phyloP scores from a whole-genome alignment of 2,113 vertebrate species.

The Pollachius pollachius region DNA sequence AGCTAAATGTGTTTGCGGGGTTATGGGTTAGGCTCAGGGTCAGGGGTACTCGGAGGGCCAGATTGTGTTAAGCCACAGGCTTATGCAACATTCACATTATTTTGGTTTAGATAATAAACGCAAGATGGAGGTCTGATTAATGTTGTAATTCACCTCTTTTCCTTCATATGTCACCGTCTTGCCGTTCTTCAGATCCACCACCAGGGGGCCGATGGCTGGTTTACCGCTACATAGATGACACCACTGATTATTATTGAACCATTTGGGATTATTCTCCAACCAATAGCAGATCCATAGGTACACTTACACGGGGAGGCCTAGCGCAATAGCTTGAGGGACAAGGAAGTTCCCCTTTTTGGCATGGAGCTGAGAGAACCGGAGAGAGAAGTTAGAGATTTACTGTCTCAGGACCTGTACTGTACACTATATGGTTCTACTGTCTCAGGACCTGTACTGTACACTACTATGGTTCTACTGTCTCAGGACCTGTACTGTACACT shows the following conservation, averaged over 20 bases:
- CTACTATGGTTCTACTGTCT: background rate
- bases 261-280: background rate
- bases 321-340: conserved; percentile 81
- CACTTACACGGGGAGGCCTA: conserved; percentile 93
- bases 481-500: background rate
- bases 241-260: background rate
- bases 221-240: conserved; percentile 78
- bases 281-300: background rate
- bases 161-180: conserved; percentile 80
- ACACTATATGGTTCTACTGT: no score
- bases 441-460: background rate
- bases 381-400: background rate
- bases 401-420: no score
- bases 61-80: no score
- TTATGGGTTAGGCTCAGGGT: no score
- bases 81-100: no score
- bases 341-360: conserved; percentile 89
- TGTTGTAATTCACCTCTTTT: conserved; percentile 76
- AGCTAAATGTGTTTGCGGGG: no score
- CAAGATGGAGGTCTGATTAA: no score
- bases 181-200: conserved; percentile 82
- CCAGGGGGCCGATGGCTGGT: conserved; percentile 85
- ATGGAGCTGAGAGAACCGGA: conserved; percentile 60
- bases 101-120: no score
- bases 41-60: no score